Evolutionary conservation across 2,797 vertebrate species (phyloP), one percentile per base, ranked within the genome.

Genomic region (Trichosurus vulpecula): DNA sequence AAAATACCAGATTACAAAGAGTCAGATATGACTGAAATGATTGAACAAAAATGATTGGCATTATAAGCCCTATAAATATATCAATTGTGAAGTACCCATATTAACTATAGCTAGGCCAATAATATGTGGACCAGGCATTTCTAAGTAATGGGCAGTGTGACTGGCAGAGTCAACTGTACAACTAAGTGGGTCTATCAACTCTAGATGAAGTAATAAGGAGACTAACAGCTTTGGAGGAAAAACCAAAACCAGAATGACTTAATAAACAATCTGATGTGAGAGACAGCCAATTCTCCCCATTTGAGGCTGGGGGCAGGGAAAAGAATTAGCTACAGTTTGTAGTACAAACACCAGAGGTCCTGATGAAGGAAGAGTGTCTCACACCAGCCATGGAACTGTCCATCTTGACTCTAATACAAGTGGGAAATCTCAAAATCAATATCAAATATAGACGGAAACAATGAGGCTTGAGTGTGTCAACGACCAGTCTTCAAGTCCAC

Each of bases 111-210:
- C 3, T 90, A 30, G 12, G 30, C 11, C 90, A 54, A 54, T 31
- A 35, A 35, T 53, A 31, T n/a, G 90, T 54, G 30, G 19, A 90
- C 90, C 4, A 6, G 52, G 4, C 12, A 53, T 19, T 90, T 53
- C 52, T 53, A 90, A 90, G 27, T 90, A 90, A 22, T 90, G 52
- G 29, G 16, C 30, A 90, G 52, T 53, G 22, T 53, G 22, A 81
- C 22, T 81, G 52, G 30, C 53, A 90, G 27, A 87, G 58, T 91
- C 92, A 93, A 92, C 92, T 87, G 93, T 51, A 53, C 19, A 53
- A 14, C 55, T 53, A 91, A 92, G 66, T 91, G 92, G 52, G n/a
- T 52, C 66, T 30, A 95, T 27, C 41, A 97, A 87, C 3, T 94
- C 56, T 11, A 52, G 35, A 89, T 58, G 51, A 92, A 95, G 91